A percentile compares a stretch with the other conserved stretches of the same genome.
phyloP scores from a whole-genome alignment of 1,140 invertebrate species.

The Pseudoatta argentina region DNA sequence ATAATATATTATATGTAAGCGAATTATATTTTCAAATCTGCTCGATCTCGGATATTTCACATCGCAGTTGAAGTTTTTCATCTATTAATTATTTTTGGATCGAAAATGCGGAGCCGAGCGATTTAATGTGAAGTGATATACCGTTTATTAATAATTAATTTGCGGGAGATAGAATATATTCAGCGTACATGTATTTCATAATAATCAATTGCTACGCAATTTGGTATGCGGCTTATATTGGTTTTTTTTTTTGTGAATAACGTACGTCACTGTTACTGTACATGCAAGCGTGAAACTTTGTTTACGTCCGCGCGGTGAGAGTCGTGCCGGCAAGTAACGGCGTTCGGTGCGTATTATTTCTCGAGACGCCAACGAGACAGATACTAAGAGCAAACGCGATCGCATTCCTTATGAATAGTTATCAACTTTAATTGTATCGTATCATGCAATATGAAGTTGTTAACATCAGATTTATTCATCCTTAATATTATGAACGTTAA shows the following conservation, averaged over 20 bases:
- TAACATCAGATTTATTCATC: not conserved
- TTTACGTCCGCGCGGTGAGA: not conserved
- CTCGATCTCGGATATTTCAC: not conserved
- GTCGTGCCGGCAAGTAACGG: not conserved
- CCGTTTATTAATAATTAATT: constrained; percentile 9
- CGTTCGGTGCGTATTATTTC: not conserved
- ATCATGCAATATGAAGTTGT: not conserved
- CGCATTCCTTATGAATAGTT: constrained; percentile 12
- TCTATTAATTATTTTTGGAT: not conserved
- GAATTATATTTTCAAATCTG: not conserved
- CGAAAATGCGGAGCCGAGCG: not conserved
- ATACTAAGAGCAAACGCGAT: not conserved
- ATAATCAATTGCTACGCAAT: not conserved
- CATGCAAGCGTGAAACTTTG: not conserved
- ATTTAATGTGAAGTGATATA: not conserved
- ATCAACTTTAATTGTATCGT: not conserved
- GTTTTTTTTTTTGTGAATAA: not conserved
- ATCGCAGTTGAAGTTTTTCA: not conserved
- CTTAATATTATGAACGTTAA: not conserved
- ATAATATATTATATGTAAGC: not conserved
- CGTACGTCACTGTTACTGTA: not conserved
- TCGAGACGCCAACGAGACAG: not conserved
- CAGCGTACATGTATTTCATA: not conserved
- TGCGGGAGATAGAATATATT: not conserved
- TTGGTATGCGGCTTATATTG: not conserved